Base-by-base conservation (phyloP, 2,888 invertebrate species). In the Callosobruchus maculatus region DNA sequence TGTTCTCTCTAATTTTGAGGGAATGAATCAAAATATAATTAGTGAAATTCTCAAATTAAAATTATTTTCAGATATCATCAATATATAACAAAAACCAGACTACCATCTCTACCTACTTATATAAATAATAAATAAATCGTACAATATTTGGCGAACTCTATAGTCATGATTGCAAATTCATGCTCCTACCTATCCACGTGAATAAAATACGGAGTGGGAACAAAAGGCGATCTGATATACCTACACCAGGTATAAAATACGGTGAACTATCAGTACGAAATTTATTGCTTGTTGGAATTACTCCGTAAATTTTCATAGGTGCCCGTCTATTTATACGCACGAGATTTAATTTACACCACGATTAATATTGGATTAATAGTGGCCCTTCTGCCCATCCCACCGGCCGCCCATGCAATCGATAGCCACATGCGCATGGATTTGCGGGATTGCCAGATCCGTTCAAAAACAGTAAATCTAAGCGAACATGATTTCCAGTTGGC, bases 401-500 rank as follows among this genome's bases (percentile, higher is more conserved):
- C 73, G 13, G 66, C n/a, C 78, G 78, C 78, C 78, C 75, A 77
- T 78, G 78, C 75, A 78, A 78, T 78, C 78, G 75, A 78, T 78
- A 76, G 68, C 49, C 71, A 73, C 74, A 73, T 72, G 74, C 75
- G 76, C 78, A 78, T 76, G 76, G 76, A 77, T 78, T 75, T 70
- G 68, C 70, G 73, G 71, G 31, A 68, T 70, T 78, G 81, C 80
- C 49, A 49, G 13, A 13, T 49, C 7, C 13, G 18, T 49, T 1
- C 4, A 13, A 49, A 1, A 26, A 26, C 3, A n/a, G n/a, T n/a
- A n/a, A n/a, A n/a, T n/a, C n/a, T n/a, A n/a, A n/a, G n/a, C n/a
- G n/a, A n/a, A n/a, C n/a, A n/a, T n/a, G n/a, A n/a, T n/a, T n/a
- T n/a, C n/a, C n/a, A n/a, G n/a, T n/a, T n/a, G n/a, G n/a, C n/a